A percentile compares a stretch with the other conserved stretches of the same genome.
These are phyloP conservation scores for Andrena chrysosceles DNA, from an alignment of 2,888 invertebrate genomes.

Conservation along the genomic window DNA sequence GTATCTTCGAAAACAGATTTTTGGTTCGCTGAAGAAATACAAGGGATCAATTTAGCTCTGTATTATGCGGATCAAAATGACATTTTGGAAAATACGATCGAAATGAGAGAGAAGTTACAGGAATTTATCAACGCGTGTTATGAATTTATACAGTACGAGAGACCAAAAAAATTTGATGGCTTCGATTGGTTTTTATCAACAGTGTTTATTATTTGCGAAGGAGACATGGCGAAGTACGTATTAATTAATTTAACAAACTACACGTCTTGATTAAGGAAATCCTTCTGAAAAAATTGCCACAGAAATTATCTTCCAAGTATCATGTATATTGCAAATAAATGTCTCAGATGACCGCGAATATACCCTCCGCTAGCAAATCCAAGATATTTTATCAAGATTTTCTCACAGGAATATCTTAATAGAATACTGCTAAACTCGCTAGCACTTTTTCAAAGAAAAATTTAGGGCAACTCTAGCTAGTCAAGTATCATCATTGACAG, in stretches of 20 bases:
- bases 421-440: conserved; percentile 2
- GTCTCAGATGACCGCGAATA: conserved; percentile 83
- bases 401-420: conserved; percentile 4
- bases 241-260: background rate
- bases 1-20: conserved; percentile 68
- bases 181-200: conserved; percentile 83
- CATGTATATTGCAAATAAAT: conserved; percentile 4
- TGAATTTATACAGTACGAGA: conserved; percentile 77
- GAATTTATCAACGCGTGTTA: conserved; percentile 77
- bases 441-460: conserved; percentile 29
- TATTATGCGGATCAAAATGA: conserved; percentile 77
- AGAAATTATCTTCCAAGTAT: conserved; percentile 17
- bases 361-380: conserved; percentile 24
- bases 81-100: conserved; percentile 64
- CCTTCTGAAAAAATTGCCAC: background rate
- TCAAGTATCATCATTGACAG: conserved; percentile 82
- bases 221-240: conserved; percentile 78
- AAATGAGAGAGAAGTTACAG: conserved; percentile 75
- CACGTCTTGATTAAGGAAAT: background rate
- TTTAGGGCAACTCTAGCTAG: conserved; percentile 79
- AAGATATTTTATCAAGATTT: conserved; percentile 12
- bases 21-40: conserved; percentile 80
- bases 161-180: conserved; percentile 74
- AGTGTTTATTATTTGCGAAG: conserved; percentile 80
- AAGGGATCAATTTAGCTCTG: conserved; percentile 77